Evolutionary conservation across 2,113 vertebrate species (phyloP), one percentile per base, ranked within the genome.

Genomic region (Aix galericulata): DNA sequence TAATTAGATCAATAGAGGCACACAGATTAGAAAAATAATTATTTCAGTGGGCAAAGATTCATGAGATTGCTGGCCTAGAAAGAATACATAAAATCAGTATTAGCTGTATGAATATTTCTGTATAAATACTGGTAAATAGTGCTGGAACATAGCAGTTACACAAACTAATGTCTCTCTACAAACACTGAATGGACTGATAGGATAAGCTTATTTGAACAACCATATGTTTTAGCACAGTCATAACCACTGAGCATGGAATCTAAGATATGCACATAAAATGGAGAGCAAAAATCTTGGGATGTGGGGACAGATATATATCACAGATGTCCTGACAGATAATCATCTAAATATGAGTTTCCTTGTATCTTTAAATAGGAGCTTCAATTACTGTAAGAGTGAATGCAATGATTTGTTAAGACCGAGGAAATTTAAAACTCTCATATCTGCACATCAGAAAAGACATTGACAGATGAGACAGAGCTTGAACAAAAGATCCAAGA

Each of bases 381-480:
- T 73, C 34, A 50, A 17, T 73, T 85, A 44, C 55, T 48, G 2
- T 62, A 75, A 68, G 27, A 64, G 29, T 31, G 52, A 87, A 56
- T 50, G 31, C 52, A 42, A 50, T n/a, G 6, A 38, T 68, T 68
- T 9, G 72, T 42, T 60, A 86, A 93, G 76, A 75, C 78, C 38
- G 82, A 88, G 72, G 26, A 73, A 73, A 83, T 74, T 81, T 91
- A 79, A 86, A 8, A 29, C 3, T 42, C 13, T 64, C 66, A 3
- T 71, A 67, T 82, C 64, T 86, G 60, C 69, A 60, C 73, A 92
- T 94, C 81, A 82, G 77, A 93, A 89, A 89, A 86, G 66, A 81
- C 11, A 72, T 23, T 92, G 77, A 84, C 52, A 89, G 86, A 93
- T 82, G 83, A 34, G 29, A 38, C 1, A 40, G 26, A 69, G 36